phyloP scores from a whole-genome alignment of 2,113 vertebrate species.

The Aramus guarauna region DNA sequence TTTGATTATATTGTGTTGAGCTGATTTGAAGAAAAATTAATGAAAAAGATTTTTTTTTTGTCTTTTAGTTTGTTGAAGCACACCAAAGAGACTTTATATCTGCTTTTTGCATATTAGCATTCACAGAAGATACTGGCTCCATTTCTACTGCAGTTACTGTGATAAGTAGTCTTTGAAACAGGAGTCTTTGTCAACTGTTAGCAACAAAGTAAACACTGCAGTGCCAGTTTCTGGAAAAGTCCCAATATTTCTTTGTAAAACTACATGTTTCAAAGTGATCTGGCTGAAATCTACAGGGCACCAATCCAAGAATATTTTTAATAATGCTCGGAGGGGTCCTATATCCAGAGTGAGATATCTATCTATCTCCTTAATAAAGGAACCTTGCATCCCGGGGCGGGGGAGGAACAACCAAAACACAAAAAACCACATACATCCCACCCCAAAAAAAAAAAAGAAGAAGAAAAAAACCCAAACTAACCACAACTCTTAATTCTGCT shows the following conservation, averaged over 20 bases:
- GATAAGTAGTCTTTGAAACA: neutral
- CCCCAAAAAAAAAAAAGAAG: too few relatives aligned
- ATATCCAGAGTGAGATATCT: neutral
- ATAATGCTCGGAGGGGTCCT: neutral
- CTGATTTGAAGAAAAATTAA: neutral
- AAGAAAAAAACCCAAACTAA: too few relatives aligned
- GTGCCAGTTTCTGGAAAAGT: neutral
- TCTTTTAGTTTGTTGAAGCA: neutral
- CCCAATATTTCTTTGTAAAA: neutral
- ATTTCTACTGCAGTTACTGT: neutral
- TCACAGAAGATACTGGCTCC: neutral
- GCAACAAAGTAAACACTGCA: neutral
- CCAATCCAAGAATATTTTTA: neutral
- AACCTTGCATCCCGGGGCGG: too few relatives aligned
- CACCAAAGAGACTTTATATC: neutral
- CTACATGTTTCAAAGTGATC: neutral
- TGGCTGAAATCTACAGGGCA: neutral
- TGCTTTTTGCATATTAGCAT: neutral
- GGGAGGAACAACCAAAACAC: too few relatives aligned
- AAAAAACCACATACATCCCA: too few relatives aligned
- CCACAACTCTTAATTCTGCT: neutral
- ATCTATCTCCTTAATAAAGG: too few relatives aligned
- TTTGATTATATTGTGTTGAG: neutral
- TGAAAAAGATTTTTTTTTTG: neutral
- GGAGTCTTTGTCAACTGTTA: neutral